Evolutionary conservation across 1,140 invertebrate genomes (phyloP).

Genomic region (Triops cancriformis): DNA sequence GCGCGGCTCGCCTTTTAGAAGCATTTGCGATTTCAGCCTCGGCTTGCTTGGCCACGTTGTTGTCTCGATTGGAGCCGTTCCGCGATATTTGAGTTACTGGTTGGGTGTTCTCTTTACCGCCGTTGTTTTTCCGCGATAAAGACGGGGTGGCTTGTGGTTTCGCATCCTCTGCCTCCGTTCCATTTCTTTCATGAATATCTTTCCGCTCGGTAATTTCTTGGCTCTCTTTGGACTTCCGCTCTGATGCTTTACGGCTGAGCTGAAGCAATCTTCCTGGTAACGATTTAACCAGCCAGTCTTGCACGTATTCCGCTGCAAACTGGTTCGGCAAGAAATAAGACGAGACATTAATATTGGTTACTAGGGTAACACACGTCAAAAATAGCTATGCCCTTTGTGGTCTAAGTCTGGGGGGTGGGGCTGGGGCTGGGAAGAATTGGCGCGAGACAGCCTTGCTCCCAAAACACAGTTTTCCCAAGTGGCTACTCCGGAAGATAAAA

Average conservation of each 20-base stretch:
- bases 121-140: conserved; percentile 56
- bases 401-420: no score
- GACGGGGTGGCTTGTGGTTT: conserved; percentile 35
- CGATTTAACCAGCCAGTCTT: conserved; percentile 36
- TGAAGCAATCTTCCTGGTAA: conserved; percentile 29
- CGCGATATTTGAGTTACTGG: not conserved
- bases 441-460: no score
- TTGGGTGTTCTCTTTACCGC: not conserved
- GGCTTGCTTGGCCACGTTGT: not conserved
- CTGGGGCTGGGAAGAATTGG: no score
- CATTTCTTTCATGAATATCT: not conserved
- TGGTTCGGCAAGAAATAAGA: conserved; percentile 34
- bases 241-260: conserved; percentile 5
- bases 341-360: conserved; percentile 14
- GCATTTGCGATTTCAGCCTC: conserved; percentile 13
- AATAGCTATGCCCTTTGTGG: not conserved
- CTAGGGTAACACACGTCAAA: conserved; percentile 25
- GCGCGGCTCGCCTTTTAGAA: not conserved
- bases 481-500: no score
- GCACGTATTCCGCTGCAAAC: conserved; percentile 85
- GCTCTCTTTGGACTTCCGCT: not conserved
- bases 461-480: no score
- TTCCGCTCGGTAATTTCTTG: not conserved
- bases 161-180: conserved; percentile 4
- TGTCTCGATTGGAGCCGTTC: conserved; percentile 13